Percentiles rank a stretch among this genome's conserved stretches.
Evolutionary conservation across 1,140 invertebrate genomes (phyloP).

Genomic region (Ceratosolen solmsi): DNA sequence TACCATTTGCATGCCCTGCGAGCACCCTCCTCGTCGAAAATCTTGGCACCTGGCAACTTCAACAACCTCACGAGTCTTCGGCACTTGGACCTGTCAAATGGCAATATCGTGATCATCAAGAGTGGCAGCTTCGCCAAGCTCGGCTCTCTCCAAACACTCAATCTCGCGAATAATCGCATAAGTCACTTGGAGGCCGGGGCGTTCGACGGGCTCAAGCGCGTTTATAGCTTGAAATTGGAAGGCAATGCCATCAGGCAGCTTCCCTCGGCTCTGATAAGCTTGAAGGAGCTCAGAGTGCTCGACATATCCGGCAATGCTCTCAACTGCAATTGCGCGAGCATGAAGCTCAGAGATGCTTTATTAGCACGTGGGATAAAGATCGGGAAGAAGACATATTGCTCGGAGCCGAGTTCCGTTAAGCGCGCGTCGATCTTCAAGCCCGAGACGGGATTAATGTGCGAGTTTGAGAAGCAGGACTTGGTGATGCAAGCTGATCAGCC

Average conservation of each 20-base stretch:
- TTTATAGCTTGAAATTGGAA: slow-evolving; percentile 61
- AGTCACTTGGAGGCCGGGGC: slow-evolving; percentile 56
- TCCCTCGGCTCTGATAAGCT: slow-evolving; percentile 64
- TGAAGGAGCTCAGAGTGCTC: slow-evolving; percentile 77
- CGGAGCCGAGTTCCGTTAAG: slow-evolving; percentile 58
- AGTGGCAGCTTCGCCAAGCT: slow-evolving; percentile 59
- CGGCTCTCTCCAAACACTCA: slow-evolving; percentile 57
- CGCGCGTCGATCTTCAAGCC: slow-evolving; percentile 57
- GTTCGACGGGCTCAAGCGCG: slow-evolving; percentile 60
- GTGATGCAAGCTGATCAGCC: slow-evolving; percentile 68
- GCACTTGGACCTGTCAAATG: slow-evolving; percentile 64
- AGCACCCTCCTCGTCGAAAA: slow-evolving; percentile 27
- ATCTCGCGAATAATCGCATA: slow-evolving; percentile 65
- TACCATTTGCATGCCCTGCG: slow-evolving; percentile 58
- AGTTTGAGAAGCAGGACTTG: slow-evolving; percentile 62
- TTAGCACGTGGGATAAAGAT: slow-evolving; percentile 58
- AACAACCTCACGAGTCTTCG: slow-evolving; percentile 59
- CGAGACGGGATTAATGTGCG: slow-evolving; percentile 57
- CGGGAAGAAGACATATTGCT: slow-evolving; percentile 61
- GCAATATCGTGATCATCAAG: slow-evolving; percentile 60
- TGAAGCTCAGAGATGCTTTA: slow-evolving; percentile 61
- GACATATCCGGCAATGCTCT: slow-evolving; percentile 80
- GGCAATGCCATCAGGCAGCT: slow-evolving; percentile 61
- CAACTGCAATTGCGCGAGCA: slow-evolving; percentile 74
- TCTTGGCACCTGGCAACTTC: slow-evolving; percentile 55